Evolutionary conservation across 2,888 invertebrate genomes (phyloP).

Genomic region (Cepaea hortensis): DNA sequence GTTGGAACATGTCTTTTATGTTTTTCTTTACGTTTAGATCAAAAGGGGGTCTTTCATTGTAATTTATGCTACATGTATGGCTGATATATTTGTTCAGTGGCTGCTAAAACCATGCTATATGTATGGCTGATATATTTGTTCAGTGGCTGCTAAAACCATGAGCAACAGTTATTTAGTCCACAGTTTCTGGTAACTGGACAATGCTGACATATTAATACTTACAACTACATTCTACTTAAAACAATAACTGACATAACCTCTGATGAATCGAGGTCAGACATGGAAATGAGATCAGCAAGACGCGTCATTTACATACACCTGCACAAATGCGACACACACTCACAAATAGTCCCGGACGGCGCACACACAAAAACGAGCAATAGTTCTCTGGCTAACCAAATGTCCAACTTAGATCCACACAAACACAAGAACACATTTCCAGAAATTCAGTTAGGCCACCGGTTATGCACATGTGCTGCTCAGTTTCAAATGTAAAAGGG

Average conservation of each 20-base stretch:
- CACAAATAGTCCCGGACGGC: background rate
- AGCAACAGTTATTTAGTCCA: too few species aligned
- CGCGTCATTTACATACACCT: conserved; percentile 18
- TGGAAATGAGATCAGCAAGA: conserved; percentile 46
- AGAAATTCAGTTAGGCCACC: background rate
- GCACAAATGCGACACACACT: background rate
- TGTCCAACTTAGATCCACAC: too few species aligned
- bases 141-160: too few species aligned
- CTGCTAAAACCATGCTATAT: too few species aligned
- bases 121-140: too few species aligned
- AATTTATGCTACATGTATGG: too few species aligned
- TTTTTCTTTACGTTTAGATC: background rate
- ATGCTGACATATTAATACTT: background rate
- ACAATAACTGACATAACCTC: background rate
- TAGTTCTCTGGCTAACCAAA: too few species aligned
- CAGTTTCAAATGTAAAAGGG: background rate
- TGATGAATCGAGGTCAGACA: background rate
- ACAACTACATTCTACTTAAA: background rate
- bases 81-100: too few species aligned
- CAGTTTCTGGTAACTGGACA: too few species aligned
- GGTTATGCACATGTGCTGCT: conserved; percentile 14
- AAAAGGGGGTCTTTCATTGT: background rate
- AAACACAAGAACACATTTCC: background rate
- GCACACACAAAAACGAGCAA: too few species aligned
- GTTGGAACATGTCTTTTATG: background rate